Conservation (phyloP, 92 coral and sea anemone genomes). For the Heteractis magnifica region DNA sequence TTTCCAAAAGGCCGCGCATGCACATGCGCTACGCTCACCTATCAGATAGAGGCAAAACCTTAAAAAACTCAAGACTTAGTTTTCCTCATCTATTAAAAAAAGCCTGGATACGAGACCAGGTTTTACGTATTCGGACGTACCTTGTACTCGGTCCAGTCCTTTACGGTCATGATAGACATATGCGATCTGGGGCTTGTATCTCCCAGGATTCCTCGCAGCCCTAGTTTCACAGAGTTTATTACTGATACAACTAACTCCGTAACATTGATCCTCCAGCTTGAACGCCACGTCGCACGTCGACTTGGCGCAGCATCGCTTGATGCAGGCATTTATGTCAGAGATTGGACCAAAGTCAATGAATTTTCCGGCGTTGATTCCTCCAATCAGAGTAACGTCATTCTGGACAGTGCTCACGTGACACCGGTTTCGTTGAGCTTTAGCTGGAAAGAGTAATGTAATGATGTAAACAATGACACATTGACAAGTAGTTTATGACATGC, state of each 20-base stretch:
- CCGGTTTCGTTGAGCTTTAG: constrained; percentile 28
- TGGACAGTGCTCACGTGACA: constrained; percentile 72
- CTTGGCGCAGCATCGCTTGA: constrained; percentile 82
- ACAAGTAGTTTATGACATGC: not conserved
- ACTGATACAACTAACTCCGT: constrained; percentile 83
- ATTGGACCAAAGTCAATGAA: constrained; percentile 82
- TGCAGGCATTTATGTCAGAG: constrained; percentile 69
- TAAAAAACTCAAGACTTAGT: too few relatives aligned
- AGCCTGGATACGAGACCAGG: too few relatives aligned
- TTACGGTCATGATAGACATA: constrained; percentile 60
- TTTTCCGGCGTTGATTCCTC: constrained; percentile 94
- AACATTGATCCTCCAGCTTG: constrained; percentile 83
- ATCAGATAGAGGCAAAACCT: too few relatives aligned
- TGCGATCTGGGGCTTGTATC: constrained; percentile 86
- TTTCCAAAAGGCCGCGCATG: too few relatives aligned
- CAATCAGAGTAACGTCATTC: constrained; percentile 87
- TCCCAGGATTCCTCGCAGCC: constrained; percentile 83
- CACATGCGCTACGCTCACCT: too few relatives aligned
- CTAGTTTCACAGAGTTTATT: constrained; percentile 77
- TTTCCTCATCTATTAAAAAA: too few relatives aligned
- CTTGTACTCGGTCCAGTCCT: constrained; percentile 24
- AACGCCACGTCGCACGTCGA: constrained; percentile 92
- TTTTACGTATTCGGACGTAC: not conserved
- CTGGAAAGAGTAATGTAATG: constrained; percentile 7
- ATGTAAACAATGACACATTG: not conserved